Base-by-base conservation (phyloP, 2,113 vertebrate genomes). In the Piprites chloris region DNA sequence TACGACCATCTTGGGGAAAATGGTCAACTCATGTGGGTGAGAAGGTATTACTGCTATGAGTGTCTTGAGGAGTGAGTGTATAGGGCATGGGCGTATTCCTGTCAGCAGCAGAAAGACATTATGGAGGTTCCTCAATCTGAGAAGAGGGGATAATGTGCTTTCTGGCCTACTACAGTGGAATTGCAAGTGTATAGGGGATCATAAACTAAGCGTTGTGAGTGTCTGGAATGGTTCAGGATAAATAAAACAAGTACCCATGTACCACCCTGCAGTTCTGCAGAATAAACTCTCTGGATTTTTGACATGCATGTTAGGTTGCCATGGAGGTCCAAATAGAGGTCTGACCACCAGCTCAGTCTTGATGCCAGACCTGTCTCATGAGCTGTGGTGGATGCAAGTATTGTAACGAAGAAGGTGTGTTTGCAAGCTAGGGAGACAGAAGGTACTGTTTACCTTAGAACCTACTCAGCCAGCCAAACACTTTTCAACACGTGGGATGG, bases 21-120 rank as follows among this genome's bases (percentile, higher is more conserved):
- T 2, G 1, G 17, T 62, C 35, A 50, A 0, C 19, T 73, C 5
- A 0, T 2, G 13, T n/a, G n/a, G 6, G 2, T 79, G 37, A 69
- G 30, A 44, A 52, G 50, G 6, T 67, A 5, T 66, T 35, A 67
- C 6, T 63, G 14, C 26, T 69, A 1, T 53, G 50, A 71, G 11
- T 47, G 12, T 61, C 44, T 82, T 56, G 33, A 75, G 42, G 14
- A 20, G 23, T 27, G 14, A 56, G 28, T 23, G 8, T 75, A 3
- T 32, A 52, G 56, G 14, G 23, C 22, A 14, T 26, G 28, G 55
- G 4, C 5, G 5, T 50, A 1, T 78, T 82, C 55, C 11, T 76
- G 13, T 37, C 68, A 44, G 55, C 39, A 67, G 24, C 59, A 73
- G 68, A 59, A 85, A 61, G 39, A 35, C 10, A 28, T 4, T 50